Conservation (phyloP, 2,888 invertebrate species). For the Dioctria rufipes region DNA sequence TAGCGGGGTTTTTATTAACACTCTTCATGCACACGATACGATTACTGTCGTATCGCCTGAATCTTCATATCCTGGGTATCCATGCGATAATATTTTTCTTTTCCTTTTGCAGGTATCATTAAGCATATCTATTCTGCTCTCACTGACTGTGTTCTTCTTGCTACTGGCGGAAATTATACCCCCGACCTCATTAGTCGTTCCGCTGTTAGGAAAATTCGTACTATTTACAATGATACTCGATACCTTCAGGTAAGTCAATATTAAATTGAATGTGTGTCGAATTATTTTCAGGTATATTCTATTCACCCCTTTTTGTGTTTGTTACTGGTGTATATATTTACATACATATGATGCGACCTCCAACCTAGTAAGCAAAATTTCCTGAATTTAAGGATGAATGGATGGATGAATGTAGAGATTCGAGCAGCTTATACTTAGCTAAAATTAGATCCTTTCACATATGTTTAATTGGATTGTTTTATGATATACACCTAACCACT, state of each 20-base stretch:
- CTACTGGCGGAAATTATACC: slow-evolving; percentile 91
- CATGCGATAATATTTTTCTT: slow-evolving; percentile 51
- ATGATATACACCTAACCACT: slow-evolving; percentile 2
- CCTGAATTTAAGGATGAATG: not conserved
- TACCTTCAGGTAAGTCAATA: slow-evolving; percentile 85
- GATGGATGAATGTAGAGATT: not conserved
- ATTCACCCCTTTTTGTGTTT: too few species aligned
- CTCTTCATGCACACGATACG: slow-evolving; percentile 1
- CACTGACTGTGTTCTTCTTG: slow-evolving; percentile 96
- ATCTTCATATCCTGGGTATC: slow-evolving; percentile 7
- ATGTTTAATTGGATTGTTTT: slow-evolving; percentile 21
- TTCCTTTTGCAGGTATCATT: slow-evolving; percentile 84
- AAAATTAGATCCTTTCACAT: not conserved
- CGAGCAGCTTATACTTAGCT: slow-evolving; percentile 3
- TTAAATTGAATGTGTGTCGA: slow-evolving; percentile 22
- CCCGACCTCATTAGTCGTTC: slow-evolving; percentile 93
- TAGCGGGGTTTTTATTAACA: slow-evolving; percentile 19
- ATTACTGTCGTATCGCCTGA: not conserved
- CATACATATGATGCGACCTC: not conserved
- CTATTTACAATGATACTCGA: slow-evolving; percentile 97
- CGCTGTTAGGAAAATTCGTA: slow-evolving; percentile 93
- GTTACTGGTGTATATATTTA: too few species aligned
- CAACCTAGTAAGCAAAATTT: not conserved
- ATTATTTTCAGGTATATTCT: slow-evolving; percentile 41
- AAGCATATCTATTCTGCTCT: slow-evolving; percentile 94